phyloP scores from a whole-genome alignment of 2,113 vertebrate species.

The Probosciger aterrimus region DNA sequence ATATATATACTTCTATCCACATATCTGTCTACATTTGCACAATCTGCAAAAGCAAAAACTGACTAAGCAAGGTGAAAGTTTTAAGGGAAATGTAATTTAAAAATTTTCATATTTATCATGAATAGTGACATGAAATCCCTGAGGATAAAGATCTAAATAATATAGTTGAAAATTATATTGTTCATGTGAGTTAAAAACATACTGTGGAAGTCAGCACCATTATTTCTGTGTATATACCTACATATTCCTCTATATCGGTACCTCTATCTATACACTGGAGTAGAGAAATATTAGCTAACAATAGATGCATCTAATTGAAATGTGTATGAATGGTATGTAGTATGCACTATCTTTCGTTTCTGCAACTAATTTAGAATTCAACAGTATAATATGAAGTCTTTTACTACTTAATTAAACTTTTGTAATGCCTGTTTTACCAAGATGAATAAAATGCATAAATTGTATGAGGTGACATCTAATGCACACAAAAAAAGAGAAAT shows the following conservation, averaged over 20 bases:
- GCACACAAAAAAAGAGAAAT: conserved; percentile 82
- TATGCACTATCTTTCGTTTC: conserved; percentile 72
- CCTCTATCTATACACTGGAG: conserved; percentile 55
- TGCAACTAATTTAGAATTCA: conserved; percentile 83
- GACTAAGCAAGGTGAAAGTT: not conserved
- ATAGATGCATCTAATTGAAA: conserved; percentile 77
- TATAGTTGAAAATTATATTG: not conserved
- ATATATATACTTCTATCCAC: not conserved
- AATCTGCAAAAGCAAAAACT: not conserved
- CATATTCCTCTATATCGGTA: not conserved
- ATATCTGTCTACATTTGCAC: not conserved
- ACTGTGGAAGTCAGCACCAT: not conserved
- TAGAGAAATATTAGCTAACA: conserved; percentile 55
- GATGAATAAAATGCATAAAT: conserved; percentile 85
- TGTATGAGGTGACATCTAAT: conserved; percentile 82
- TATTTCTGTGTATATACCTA: conserved; percentile 11
- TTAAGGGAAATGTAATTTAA: not conserved
- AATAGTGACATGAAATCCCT: not conserved
- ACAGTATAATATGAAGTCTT: conserved; percentile 80
- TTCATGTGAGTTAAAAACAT: conserved; percentile 29
- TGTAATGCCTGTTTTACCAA: conserved; percentile 83
- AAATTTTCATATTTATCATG: not conserved
- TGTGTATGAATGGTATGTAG: conserved; percentile 69
- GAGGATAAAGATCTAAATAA: not conserved
- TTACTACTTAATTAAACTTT: conserved; percentile 87